Conservation (phyloP, 1,140 invertebrate species). For the Heliothis virescens region DNA sequence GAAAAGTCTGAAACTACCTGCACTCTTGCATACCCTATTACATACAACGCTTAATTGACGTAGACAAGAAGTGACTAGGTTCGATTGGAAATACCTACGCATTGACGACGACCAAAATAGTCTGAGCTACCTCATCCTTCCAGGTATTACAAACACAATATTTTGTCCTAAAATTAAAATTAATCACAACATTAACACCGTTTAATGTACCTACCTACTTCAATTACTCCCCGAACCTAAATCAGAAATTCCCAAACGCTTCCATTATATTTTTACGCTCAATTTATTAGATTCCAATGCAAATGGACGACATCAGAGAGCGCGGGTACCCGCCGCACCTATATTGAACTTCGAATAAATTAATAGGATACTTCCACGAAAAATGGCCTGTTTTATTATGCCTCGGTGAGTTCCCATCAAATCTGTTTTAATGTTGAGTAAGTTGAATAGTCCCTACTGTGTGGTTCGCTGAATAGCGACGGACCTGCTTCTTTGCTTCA, state of each 20-base stretch:
- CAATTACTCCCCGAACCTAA: constrained; percentile 7
- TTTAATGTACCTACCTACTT: background rate
- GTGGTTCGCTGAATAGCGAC: no score
- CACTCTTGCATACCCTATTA: no score
- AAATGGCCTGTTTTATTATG: constrained; percentile 23
- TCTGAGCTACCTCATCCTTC: no score
- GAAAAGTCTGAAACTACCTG: no score
- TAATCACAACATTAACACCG: background rate
- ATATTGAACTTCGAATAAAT: constrained; percentile 38
- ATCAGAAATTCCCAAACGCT: constrained; percentile 13
- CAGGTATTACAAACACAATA: no score
- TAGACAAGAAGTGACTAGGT: no score
- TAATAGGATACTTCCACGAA: constrained; percentile 26
- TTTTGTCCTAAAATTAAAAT: no score
- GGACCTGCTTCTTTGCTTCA: no score
- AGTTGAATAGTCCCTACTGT: background rate
- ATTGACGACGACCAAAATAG: no score
- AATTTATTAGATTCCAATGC: constrained; percentile 38
- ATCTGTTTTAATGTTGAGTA: background rate
- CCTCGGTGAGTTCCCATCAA: background rate
- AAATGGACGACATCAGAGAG: constrained; percentile 24
- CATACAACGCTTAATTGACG: no score
- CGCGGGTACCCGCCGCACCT: background rate
- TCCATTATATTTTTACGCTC: constrained; percentile 20
- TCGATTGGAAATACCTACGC: no score